Percentiles rank a stretch among this genome's conserved stretches.
Evolutionary conservation across 2,888 invertebrate species (phyloP).

Genomic region (Patella ulyssiponensis): DNA sequence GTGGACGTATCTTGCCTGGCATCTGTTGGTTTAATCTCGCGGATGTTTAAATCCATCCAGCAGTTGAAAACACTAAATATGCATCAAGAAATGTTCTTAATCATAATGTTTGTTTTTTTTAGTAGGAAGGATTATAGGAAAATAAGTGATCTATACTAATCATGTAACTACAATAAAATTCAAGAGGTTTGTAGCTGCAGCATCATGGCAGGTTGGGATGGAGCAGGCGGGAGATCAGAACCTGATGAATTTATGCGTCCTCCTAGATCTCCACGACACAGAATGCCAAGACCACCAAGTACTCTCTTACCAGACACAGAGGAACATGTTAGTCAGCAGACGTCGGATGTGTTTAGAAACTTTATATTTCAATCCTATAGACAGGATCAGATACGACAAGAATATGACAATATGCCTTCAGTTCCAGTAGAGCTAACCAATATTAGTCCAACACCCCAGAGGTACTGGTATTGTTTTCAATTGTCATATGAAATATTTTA

Average conservation of each 20-base stretch:
- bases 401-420: slow-evolving; percentile 49
- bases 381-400: slow-evolving; percentile 48
- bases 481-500: too few relatives aligned
- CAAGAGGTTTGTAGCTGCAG: too few relatives aligned
- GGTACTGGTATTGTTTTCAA: slow-evolving; percentile 43
- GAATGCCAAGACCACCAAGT: slow-evolving; percentile 28
- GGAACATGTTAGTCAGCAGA: slow-evolving; percentile 65
- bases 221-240: slow-evolving; percentile 10
- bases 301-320: slow-evolving; percentile 61
- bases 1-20: too few relatives aligned
- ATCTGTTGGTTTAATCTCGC: too few relatives aligned
- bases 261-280: neutral
- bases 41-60: too few relatives aligned
- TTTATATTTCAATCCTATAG: slow-evolving; percentile 63
- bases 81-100: too few relatives aligned
- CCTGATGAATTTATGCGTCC: neutral
- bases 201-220: slow-evolving; percentile 22
- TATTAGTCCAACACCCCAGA: slow-evolving; percentile 57
- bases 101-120: too few relatives aligned
- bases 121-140: too few relatives aligned
- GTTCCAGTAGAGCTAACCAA: slow-evolving; percentile 59
- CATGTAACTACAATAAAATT: too few relatives aligned
- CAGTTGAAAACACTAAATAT: too few relatives aligned
- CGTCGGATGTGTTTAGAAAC: slow-evolving; percentile 66
- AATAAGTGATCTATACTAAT: too few relatives aligned